Percentiles rank a stretch among this genome's conserved stretches.
These are phyloP conservation scores for Dascillus cervinus DNA, from an alignment of 2,888 invertebrate species.

Conservation along the genomic window DNA sequence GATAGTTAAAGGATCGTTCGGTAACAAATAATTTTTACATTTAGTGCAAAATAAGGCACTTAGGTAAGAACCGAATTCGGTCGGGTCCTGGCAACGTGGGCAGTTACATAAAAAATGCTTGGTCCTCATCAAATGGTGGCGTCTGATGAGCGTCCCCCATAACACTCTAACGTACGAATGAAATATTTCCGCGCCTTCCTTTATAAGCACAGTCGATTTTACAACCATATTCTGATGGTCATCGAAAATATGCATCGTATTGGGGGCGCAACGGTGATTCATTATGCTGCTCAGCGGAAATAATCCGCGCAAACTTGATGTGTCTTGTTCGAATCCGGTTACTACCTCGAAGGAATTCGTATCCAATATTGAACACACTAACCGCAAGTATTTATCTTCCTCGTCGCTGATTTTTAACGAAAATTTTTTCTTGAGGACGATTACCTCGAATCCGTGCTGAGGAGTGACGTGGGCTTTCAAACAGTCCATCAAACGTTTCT, in stretches of 20 bases:
- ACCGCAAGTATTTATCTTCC: slow-evolving; percentile 52
- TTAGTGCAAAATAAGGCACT: slow-evolving; percentile 34
- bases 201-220: slow-evolving; percentile 52
- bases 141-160: slow-evolving; percentile 60
- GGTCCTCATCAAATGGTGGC: slow-evolving; percentile 53
- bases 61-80: slow-evolving; percentile 50
- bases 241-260: slow-evolving; percentile 57
- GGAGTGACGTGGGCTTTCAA: slow-evolving; percentile 49
- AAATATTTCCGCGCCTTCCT: slow-evolving; percentile 54
- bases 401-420: slow-evolving; percentile 46
- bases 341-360: slow-evolving; percentile 61
- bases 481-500: slow-evolving; percentile 45
- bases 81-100: slow-evolving; percentile 56
- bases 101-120: slow-evolving; percentile 65
- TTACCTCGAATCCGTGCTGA: slow-evolving; percentile 53
- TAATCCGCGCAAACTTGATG: slow-evolving; percentile 48
- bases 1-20: slow-evolving; percentile 47
- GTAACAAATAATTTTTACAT: slow-evolving; percentile 51
- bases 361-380: slow-evolving; percentile 54
- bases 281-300: slow-evolving; percentile 60
- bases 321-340: slow-evolving; percentile 39
- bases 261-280: slow-evolving; percentile 64
- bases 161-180: slow-evolving; percentile 58
- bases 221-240: slow-evolving; percentile 51
- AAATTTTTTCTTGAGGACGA: slow-evolving; percentile 43